Conservation (phyloP, 2,113 vertebrate species). For the Corvus cornix region DNA sequence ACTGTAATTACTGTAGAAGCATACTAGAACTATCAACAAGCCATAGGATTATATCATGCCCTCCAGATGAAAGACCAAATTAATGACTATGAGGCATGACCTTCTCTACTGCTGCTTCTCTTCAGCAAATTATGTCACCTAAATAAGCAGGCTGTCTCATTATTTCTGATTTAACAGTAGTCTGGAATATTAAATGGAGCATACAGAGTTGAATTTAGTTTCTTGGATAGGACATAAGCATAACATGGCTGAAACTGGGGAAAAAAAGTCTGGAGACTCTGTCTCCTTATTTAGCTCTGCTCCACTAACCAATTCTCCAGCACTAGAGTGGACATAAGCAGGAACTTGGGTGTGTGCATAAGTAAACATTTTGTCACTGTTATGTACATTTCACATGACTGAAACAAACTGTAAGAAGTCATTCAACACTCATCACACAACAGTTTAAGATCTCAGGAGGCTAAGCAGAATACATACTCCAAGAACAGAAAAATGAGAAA, state of each 20-base stretch:
- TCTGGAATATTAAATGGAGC: neutral
- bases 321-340: neutral
- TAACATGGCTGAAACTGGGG: neutral
- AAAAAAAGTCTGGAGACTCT: neutral
- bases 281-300: neutral
- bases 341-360: neutral
- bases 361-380: conserved; percentile 12
- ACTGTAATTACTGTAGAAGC: neutral
- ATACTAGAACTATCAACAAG: neutral
- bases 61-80: neutral
- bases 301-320: neutral
- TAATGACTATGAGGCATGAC: neutral
- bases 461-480: neutral
- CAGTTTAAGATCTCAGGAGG: neutral
- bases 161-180: neutral
- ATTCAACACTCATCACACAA: neutral
- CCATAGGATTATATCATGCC: neutral
- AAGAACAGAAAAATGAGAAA: neutral
- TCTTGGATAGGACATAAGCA: neutral
- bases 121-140: neutral
- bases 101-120: neutral
- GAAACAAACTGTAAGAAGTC: neutral
- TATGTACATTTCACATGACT: neutral
- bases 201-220: neutral
- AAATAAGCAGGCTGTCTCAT: neutral